These are phyloP conservation scores for Orientallactaga bullata DNA, from an alignment of 2,113 vertebrate genomes.

Conservation along the genomic window DNA sequence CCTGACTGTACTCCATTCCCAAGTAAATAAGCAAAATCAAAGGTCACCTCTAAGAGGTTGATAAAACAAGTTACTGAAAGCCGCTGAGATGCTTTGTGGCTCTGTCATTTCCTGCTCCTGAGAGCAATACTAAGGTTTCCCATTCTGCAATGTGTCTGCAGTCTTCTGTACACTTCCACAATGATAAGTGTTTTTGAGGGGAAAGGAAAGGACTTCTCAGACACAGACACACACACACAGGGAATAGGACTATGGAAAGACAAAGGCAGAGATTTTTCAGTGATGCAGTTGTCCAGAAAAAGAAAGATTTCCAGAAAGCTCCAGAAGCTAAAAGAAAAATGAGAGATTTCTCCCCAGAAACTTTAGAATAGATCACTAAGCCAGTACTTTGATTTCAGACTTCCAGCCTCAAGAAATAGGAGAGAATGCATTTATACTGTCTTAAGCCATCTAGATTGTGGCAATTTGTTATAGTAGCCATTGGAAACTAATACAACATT, in stretches of 20 bases:
- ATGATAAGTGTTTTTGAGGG: background rate
- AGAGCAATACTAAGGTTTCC: background rate
- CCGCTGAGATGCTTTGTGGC: background rate
- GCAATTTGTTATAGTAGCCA: no score
- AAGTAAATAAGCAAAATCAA: conserved; percentile 25
- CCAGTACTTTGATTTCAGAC: background rate
- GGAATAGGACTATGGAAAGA: accelerated
- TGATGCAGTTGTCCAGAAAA: background rate
- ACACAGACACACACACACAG: background rate
- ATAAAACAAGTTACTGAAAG: background rate
- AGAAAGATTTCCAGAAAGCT: background rate
- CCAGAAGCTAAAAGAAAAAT: background rate
- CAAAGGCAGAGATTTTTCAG: background rate
- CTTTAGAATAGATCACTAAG: background rate
- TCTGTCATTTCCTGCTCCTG: background rate
- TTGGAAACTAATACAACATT: background rate
- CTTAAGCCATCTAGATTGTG: no score
- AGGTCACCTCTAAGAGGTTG: background rate
- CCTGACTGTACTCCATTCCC: background rate
- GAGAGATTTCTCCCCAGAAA: background rate
- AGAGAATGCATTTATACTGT: background rate
- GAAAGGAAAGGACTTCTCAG: background rate
- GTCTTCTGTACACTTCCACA: background rate
- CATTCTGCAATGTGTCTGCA: background rate
- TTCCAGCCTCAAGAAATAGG: background rate